phyloP scores from a whole-genome alignment of 2,888 invertebrate genomes.

The Dascillus cervinus region DNA sequence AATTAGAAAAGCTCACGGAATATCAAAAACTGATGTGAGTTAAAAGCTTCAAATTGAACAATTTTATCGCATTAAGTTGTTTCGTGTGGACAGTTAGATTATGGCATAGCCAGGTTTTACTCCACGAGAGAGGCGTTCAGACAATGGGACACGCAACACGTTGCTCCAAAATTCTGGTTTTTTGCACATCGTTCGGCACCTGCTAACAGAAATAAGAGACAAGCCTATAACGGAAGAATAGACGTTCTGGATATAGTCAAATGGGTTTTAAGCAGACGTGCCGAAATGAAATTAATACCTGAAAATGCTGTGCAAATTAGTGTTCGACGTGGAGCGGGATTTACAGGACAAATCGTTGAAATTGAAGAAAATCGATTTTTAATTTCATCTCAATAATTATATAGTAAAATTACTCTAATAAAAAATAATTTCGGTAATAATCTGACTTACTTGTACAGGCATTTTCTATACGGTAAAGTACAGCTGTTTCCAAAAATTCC shows the following conservation, averaged over 20 bases:
- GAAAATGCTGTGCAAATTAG: not conserved
- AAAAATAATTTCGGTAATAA: too few relatives aligned
- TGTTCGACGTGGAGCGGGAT: constrained; percentile 1
- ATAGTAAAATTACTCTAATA: too few relatives aligned
- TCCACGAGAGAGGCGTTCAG: not conserved
- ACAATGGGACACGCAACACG: too few relatives aligned
- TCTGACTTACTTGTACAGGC: too few relatives aligned
- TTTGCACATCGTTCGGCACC: not conserved
- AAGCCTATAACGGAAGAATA: not conserved
- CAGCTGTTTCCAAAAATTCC: too few relatives aligned
- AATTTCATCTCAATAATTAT: too few relatives aligned
- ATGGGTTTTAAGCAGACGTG: constrained; percentile 1
- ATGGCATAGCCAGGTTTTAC: not conserved
- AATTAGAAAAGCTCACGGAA: not conserved
- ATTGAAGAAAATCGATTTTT: constrained; percentile 1
- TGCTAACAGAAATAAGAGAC: not conserved
- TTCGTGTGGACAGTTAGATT: not conserved
- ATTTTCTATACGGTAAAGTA: too few relatives aligned
- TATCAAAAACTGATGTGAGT: not conserved
- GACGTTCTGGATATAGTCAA: constrained; percentile 1
- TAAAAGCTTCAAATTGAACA: too few relatives aligned
- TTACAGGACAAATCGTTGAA: constrained; percentile 1
- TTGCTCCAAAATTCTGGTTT: constrained; percentile 1
- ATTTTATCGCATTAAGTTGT: not conserved
- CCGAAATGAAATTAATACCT: not conserved